Evolutionary conservation across 2,113 vertebrate species (phyloP), one percentile per base, ranked within the genome.

Genomic region (Benitochromis conjunctus): DNA sequence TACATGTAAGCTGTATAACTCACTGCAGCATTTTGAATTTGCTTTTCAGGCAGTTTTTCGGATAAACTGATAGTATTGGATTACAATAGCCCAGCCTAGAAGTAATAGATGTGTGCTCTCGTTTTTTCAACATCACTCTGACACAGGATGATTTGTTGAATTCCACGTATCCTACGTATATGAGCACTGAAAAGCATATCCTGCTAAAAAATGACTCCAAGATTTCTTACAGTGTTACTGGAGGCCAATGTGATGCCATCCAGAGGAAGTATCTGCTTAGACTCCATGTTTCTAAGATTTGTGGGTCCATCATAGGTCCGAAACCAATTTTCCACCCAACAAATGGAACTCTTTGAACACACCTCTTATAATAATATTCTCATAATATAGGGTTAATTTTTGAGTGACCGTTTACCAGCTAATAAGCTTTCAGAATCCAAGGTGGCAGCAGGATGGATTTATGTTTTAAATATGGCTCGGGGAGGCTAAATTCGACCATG

Each of bases 381-480:
- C 19, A 36, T 64, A 43, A 38, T 85, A 54, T 13, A 16, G 54
- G 2, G 18, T 48, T 29, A 19, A 54, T 24, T 10, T 62, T 9
- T 5, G 36, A n/a, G 74, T 57, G 69, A 58, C 46, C 18, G 5
- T 57, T 34, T 56, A 53, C 8, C 24, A 26, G 31, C 56, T 51
- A 82, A 24, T 56, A 26, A 89, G 12, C 9, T 5, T 24, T 31
- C 86, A 79, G 48, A 16, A 57, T 83, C 77, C 66, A 87, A 79
- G 79, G 74, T 74, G 18, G 26, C n/a, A 64, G 53, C n/a, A 38
- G 53, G 62, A 79, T 53, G 41, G 24, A 64, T 21, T 38, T 76
- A 90, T 91, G 76, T 88, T 87, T 90, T 86, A 86, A 91, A 86
- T 76, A 80, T 77, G 31, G 71, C 36, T 36, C 19, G 84, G 77